Percentiles rank a stretch among this genome's conserved stretches.
phyloP scores from a whole-genome alignment of 2,113 vertebrate genomes.

The Micronycteris hirsuta region DNA sequence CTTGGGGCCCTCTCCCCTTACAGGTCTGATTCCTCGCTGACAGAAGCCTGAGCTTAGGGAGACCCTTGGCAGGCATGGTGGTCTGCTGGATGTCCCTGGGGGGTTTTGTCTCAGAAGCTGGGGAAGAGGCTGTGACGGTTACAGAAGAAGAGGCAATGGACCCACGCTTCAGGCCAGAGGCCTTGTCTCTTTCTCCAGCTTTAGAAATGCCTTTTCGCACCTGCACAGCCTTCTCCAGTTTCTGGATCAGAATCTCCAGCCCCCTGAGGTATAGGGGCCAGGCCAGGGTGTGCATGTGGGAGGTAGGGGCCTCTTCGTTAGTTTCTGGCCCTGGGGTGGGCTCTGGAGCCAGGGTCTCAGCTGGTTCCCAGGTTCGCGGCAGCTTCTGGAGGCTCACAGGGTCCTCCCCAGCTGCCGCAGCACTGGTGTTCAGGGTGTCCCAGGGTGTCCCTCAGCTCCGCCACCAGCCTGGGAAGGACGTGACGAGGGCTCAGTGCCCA shows the following conservation, averaged over 20 bases:
- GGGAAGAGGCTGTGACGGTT: not conserved
- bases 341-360: not conserved
- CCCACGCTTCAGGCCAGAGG: not conserved
- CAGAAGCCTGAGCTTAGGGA: not conserved
- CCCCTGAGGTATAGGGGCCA: constrained; percentile 84
- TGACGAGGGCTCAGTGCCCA: not conserved
- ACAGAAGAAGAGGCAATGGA: not conserved
- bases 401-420: constrained; percentile 48
- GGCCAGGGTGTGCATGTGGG: constrained; percentile 59
- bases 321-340: not conserved
- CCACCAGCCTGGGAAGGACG: constrained; percentile 36
- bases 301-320: not conserved
- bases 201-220: constrained; percentile 78
- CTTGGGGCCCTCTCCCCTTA: not conserved
- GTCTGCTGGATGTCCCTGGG: not conserved
- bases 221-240: constrained; percentile 87
- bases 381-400: constrained; percentile 42
- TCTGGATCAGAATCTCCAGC: constrained; percentile 88
- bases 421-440: constrained; percentile 53
- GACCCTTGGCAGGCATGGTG: not conserved
- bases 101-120: not conserved
- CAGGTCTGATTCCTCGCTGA: not conserved
- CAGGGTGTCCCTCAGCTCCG: constrained; percentile 53
- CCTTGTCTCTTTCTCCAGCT: not conserved
- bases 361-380: constrained; percentile 55